Conservation (phyloP, 2,113 vertebrate species). For the Menidia beryllina region DNA sequence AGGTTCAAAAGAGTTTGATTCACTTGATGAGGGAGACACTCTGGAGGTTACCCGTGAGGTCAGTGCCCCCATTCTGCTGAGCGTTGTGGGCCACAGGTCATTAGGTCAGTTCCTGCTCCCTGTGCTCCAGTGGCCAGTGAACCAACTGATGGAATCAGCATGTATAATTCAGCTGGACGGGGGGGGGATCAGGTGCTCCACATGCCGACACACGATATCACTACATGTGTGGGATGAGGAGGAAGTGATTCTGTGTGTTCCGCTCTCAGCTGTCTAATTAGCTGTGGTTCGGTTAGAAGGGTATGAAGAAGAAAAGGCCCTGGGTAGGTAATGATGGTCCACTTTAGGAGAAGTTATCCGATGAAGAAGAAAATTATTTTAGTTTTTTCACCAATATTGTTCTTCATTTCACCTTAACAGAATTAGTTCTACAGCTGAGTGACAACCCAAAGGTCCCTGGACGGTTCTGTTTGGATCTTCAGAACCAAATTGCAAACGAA, state of each 20-base stretch:
- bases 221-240: not conserved
- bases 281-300: no score
- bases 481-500: no score
- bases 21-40: not conserved
- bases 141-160: constrained; percentile 63
- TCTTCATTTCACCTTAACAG: no score
- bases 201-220: constrained; percentile 60
- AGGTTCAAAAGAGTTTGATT: not conserved
- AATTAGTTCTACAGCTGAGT: no score
- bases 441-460: no score
- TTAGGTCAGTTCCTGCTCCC: constrained; percentile 24
- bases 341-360: no score
- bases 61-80: constrained; percentile 27
- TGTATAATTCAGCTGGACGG: constrained; percentile 76
- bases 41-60: constrained; percentile 14
- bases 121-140: constrained; percentile 46
- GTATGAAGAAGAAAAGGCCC: no score
- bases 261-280: not conserved
- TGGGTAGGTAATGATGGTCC: no score
- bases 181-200: constrained; percentile 64
- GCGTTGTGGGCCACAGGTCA: constrained; percentile 2
- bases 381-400: no score
- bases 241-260: constrained; percentile 9
- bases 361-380: no score
- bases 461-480: no score